Evolutionary conservation across 2,797 vertebrate genomes (phyloP).

Genomic region (Ceyx erithaca): DNA sequence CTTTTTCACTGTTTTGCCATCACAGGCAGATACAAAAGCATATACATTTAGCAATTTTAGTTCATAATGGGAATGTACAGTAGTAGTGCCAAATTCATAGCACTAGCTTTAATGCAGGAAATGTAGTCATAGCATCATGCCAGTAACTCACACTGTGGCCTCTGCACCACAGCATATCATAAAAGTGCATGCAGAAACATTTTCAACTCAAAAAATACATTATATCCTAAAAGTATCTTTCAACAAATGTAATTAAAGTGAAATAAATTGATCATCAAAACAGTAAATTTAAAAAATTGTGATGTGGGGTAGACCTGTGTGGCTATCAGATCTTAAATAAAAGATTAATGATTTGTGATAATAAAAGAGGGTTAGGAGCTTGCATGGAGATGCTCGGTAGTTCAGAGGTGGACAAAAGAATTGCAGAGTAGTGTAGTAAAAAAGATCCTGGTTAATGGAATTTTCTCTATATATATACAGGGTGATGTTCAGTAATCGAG

Average conservation of each 20-base stretch:
- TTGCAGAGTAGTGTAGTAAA: not conserved
- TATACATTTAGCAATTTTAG: not conserved
- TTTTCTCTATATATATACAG: fast-evolving
- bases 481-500: not conserved
- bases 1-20: not conserved
- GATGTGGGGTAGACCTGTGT: not conserved
- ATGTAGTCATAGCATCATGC: fast-evolving
- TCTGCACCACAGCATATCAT: fast-evolving
- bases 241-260: not conserved
- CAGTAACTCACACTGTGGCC: not conserved
- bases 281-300: not conserved
- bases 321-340: not conserved
- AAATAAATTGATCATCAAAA: not conserved
- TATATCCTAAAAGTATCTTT: not conserved
- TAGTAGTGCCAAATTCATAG: not conserved
- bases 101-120: not conserved
- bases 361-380: not conserved
- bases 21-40: not conserved
- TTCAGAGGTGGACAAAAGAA: not conserved
- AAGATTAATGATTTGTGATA: not conserved
- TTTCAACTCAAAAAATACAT: not conserved
- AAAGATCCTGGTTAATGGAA: not conserved
- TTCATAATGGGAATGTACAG: not conserved
- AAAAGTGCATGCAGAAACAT: not conserved
- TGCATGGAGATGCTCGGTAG: not conserved